phyloP scores from a whole-genome alignment of 2,888 invertebrate genomes.

The Ceraclea dissimilis region DNA sequence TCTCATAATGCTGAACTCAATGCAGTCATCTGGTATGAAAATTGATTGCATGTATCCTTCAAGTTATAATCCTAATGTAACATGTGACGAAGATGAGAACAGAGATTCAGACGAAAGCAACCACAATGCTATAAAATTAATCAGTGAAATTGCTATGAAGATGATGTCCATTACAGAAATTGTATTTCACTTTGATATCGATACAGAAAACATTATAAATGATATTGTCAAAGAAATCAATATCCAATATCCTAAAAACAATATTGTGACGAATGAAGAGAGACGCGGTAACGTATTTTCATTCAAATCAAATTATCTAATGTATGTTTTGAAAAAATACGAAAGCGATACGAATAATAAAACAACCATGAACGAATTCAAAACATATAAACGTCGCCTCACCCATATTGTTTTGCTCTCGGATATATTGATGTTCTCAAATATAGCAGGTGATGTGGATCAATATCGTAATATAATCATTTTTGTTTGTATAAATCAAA shows the following conservation, averaged over 20 bases:
- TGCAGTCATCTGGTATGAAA: too few relatives aligned
- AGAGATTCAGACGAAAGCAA: background rate
- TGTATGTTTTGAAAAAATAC: constrained; percentile 3
- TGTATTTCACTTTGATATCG: constrained; percentile 9
- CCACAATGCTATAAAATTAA: background rate
- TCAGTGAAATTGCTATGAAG: background rate
- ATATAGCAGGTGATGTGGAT: background rate
- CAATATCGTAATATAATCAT: background rate
- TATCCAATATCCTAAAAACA: background rate
- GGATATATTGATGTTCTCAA: background rate
- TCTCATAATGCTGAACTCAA: too few relatives aligned
- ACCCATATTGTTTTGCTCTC: constrained; percentile 3
- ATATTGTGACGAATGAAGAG: background rate
- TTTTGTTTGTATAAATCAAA: constrained; percentile 1
- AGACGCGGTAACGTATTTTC: constrained; percentile 1
- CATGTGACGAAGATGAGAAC: background rate
- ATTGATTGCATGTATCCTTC: background rate
- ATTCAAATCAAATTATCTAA: constrained; percentile 3
- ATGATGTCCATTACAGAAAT: constrained; percentile 4
- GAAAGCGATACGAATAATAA: background rate
- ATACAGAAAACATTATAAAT: background rate
- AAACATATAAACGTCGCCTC: background rate
- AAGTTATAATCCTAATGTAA: background rate
- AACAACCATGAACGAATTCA: background rate
- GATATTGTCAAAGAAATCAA: constrained; percentile 3